phyloP scores from a whole-genome alignment of 2,888 invertebrate genomes.

The Epirrhoe alternata region DNA sequence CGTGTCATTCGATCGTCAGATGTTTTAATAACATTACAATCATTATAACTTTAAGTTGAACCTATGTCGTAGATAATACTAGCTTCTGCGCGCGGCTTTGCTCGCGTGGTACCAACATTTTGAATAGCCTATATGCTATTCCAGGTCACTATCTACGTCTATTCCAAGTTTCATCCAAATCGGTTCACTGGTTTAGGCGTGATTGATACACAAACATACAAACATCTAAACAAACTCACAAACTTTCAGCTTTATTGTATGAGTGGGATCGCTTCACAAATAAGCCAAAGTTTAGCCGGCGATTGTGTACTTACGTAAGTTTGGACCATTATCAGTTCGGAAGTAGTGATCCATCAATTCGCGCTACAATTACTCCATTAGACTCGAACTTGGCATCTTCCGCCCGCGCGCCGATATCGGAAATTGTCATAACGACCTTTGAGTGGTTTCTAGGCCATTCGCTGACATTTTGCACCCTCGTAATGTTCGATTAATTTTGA shows the following conservation, averaged over 20 bases:
- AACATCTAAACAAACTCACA: too few species aligned
- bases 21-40: background rate
- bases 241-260: too few species aligned
- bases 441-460: constrained; percentile 34
- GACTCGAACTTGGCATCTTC: constrained; percentile 57
- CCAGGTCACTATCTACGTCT: too few species aligned
- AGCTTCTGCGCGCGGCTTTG: too few species aligned
- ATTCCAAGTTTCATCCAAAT: too few species aligned
- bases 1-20: too few species aligned
- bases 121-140: too few species aligned
- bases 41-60: background rate
- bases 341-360: constrained; percentile 69
- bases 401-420: constrained; percentile 56
- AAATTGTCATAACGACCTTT: constrained; percentile 57
- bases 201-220: too few species aligned
- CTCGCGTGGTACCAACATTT: too few species aligned
- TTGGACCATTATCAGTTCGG: constrained; percentile 62
- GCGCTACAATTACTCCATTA: constrained; percentile 73
- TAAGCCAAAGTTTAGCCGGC: constrained; percentile 12
- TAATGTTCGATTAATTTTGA: constrained; percentile 29
- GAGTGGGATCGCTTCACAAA: background rate
- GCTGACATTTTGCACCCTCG: constrained; percentile 35
- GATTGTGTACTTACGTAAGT: constrained; percentile 42
- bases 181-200: too few species aligned
- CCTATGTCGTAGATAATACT: background rate